Percentiles rank a stretch among this genome's conserved stretches.
Conservation (phyloP, 2,888 invertebrate genomes). For the Harpalus rufipes region DNA sequence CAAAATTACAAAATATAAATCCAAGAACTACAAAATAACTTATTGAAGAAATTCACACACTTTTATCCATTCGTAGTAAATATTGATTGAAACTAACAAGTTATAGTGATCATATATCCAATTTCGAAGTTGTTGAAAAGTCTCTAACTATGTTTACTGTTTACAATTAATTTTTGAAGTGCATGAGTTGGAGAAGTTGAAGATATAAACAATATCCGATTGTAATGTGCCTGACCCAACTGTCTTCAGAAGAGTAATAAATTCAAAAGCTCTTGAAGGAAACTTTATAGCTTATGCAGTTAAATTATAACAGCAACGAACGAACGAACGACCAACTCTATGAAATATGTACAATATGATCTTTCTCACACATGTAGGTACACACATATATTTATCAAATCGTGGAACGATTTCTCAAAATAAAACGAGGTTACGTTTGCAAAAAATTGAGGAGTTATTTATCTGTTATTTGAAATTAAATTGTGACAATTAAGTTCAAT, state of each 20-base stretch:
- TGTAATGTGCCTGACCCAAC: conserved; percentile 1
- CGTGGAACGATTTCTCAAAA: not conserved
- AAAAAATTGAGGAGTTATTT: too few species aligned
- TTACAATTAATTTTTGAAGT: conserved; percentile 7
- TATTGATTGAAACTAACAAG: not conserved
- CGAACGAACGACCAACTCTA: conserved; percentile 3
- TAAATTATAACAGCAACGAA: conserved; percentile 13
- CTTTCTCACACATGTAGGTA: not conserved
- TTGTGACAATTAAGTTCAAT: too few species aligned
- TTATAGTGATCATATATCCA: not conserved
- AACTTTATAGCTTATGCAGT: conserved; percentile 19
- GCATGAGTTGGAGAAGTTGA: not conserved
- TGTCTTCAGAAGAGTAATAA: not conserved
- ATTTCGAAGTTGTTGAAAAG: not conserved
- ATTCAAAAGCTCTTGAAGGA: conserved; percentile 18
- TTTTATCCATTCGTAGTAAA: not conserved
- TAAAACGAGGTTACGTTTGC: not conserved
- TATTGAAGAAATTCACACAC: not conserved
- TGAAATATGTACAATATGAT: conserved; percentile 20
- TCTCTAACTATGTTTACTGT: not conserved
- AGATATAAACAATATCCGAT: conserved; percentile 2
- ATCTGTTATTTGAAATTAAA: too few species aligned
- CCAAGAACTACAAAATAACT: not conserved
- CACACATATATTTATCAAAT: not conserved
- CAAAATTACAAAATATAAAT: not conserved